Conservation (phyloP, 64 coral and sea anemone species). For the Montipora sp. region DNA sequence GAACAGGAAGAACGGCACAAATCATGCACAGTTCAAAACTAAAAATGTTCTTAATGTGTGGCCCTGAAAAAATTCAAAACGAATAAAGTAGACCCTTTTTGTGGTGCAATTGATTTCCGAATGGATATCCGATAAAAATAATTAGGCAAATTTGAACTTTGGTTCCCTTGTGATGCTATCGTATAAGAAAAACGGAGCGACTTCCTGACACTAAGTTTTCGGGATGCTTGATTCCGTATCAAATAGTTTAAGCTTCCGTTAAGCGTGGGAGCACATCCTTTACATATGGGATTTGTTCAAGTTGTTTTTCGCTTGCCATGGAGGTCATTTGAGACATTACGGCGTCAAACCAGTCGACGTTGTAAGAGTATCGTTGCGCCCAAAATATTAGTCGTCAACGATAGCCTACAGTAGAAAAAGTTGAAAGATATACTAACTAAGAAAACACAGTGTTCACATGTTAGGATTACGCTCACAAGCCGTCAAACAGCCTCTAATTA, state of each 20-base stretch:
- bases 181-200: not conserved
- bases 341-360: not conserved
- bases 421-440: too few relatives aligned
- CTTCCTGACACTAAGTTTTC: slow-evolving; percentile 18
- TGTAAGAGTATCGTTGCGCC: too few relatives aligned
- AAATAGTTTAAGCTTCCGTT: slow-evolving; percentile 17
- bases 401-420: too few relatives aligned
- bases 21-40: not conserved
- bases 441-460: too few relatives aligned
- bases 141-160: not conserved
- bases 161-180: not conserved
- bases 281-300: not conserved
- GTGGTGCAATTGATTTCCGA: not conserved
- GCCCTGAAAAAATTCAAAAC: not conserved
- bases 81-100: not conserved
- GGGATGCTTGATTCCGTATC: not conserved
- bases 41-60: not conserved
- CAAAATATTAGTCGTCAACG: too few relatives aligned
- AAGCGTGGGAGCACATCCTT: slow-evolving; percentile 1
- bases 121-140: not conserved
- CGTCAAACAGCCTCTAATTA: too few relatives aligned
- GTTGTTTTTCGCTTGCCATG: not conserved
- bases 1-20: not conserved
- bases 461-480: too few relatives aligned
- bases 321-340: not conserved